Evolutionary conservation across 2,797 vertebrate genomes (phyloP), one percentile per base, ranked within the genome.

Genomic region (Moxostoma hubbsi): DNA sequence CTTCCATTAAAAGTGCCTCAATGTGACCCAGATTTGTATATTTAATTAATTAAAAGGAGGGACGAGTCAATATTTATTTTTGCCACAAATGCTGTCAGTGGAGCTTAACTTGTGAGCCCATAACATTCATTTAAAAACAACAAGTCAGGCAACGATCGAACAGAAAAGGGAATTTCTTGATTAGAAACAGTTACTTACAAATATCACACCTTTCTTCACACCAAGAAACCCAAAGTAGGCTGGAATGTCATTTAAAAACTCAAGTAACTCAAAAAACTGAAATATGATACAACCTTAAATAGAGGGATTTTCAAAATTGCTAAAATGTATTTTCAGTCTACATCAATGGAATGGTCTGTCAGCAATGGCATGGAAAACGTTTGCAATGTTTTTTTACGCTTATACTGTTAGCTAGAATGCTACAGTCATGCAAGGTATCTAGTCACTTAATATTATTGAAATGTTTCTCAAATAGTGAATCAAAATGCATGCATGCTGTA

Each of bases 401-500:
- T 46, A 64, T 18, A 47, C 46, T 5, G 15, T 74, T 11, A 64
- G n/a, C 51, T 70, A 18, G 9, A 69, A 18, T 15, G 11, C 73
- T 70, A 64, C 43, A 43, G 57, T 63, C 59, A 55, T 59, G 51
- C 65, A 70, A 70, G 43, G 43, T 36, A 12, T 81, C 8, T 5
- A 58, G 50, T 15, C 50, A 64, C 24, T 66, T 16, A 75, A 49
- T 55, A 58, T 9, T 13, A 6, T 36, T 36, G 36, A 43, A 15
- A 43, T 45, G 15, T 6, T 61, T 45, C n/a, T 5, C 15, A 53
- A 11, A 53, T 46, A 55, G 9, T 73, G 12, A 45, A 16, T 15
- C 9, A 7, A 1, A 11, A 46, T 6, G 49, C 36, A n/a, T 50
- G 5, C 73, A 66, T 66, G 73, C 63, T 10, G 63, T 7, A 16